phyloP scores from a whole-genome alignment of 2,797 vertebrate species.

The Chelmon rostratus region DNA sequence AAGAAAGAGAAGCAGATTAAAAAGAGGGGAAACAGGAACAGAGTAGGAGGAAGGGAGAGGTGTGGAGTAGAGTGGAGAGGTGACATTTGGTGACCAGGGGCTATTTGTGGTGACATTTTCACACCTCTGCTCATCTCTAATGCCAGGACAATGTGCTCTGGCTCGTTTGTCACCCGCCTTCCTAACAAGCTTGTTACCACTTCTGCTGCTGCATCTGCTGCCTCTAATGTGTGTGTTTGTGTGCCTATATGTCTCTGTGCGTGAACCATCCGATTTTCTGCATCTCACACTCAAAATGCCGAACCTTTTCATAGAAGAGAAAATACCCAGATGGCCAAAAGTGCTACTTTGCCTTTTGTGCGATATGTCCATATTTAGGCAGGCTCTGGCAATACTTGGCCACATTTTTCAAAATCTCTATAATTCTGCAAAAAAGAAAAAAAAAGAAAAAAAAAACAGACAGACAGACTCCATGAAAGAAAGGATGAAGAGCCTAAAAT shows the following conservation, averaged over 20 bases:
- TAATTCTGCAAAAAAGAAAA: background rate
- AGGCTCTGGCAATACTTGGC: background rate
- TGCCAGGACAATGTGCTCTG: constrained; percentile 77
- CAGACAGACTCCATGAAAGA: background rate
- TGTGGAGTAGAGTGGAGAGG: constrained; percentile 61
- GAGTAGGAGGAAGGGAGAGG: constrained; percentile 38
- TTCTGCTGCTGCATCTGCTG: constrained; percentile 38
- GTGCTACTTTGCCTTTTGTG: background rate
- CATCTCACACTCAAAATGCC: constrained; percentile 26
- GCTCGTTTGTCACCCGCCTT: constrained; percentile 81
- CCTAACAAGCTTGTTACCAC: constrained; percentile 84
- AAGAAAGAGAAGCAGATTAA: constrained; percentile 41
- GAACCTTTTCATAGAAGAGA: constrained; percentile 23
- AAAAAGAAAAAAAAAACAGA: constrained; percentile 1
- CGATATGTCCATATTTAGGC: background rate
- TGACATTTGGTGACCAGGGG: constrained; percentile 84
- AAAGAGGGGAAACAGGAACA: constrained; percentile 41
- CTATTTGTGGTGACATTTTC: constrained; percentile 88
- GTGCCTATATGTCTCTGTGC: constrained; percentile 13
- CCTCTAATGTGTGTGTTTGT: constrained; percentile 49
- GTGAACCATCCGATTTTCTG: background rate
- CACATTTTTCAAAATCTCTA: constrained; percentile 5
- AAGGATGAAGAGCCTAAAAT: constrained; percentile 1
- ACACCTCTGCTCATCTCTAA: constrained; percentile 83
- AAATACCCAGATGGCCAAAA: constrained; percentile 26